Conservation (phyloP, 1,140 invertebrate species). For the Drosophila mojavensis region DNA sequence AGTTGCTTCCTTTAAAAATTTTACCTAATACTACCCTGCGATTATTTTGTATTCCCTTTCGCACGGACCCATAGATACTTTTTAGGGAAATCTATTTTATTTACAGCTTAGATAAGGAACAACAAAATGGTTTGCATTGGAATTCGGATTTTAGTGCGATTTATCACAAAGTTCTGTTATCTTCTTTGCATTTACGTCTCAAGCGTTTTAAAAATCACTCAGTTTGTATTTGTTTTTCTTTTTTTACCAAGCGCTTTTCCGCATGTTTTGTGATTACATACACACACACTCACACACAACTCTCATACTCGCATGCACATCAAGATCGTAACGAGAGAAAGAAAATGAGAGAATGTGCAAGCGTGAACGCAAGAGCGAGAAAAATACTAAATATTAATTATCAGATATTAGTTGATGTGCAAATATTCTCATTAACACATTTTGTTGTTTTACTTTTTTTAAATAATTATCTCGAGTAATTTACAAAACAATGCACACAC, state of each 20-base stretch:
- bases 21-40: no score
- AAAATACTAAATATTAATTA: constrained; percentile 44
- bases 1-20: no score
- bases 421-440: constrained; percentile 68
- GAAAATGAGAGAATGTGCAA: constrained; percentile 10
- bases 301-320: neutral
- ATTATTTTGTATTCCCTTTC: neutral
- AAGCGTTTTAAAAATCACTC: constrained; percentile 14
- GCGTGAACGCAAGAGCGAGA: constrained; percentile 4
- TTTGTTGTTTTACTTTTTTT: constrained; percentile 44
- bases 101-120: constrained; percentile 24
- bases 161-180: constrained; percentile 25
- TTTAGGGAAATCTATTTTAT: constrained; percentile 11
- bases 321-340: constrained; percentile 34
- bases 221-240: constrained; percentile 11
- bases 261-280: constrained; percentile 48
- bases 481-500: constrained; percentile 40
- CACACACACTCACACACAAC: constrained; percentile 17
- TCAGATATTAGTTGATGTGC: constrained; percentile 48
- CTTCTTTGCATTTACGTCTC: constrained; percentile 38
- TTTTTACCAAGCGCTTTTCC: constrained; percentile 45
- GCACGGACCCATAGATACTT: neutral
- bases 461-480: constrained; percentile 46
- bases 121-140: constrained; percentile 5
- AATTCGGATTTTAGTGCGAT: constrained; percentile 1